Evolutionary conservation across 2,888 invertebrate genomes (phyloP).

Genomic region (Tillus elongatus): DNA sequence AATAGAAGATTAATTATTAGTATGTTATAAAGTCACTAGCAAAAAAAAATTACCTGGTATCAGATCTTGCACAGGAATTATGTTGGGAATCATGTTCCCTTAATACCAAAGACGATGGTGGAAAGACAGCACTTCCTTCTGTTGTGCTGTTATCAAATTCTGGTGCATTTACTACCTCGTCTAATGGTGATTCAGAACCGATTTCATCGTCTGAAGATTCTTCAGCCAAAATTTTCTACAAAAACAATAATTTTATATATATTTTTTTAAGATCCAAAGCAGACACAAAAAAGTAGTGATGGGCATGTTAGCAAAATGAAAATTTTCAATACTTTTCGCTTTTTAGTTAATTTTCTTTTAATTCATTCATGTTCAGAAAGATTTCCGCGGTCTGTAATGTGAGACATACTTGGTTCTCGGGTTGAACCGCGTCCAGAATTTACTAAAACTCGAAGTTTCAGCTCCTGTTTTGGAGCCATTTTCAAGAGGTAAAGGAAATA

Average conservation of each 20-base stretch:
- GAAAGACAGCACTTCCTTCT: constrained; percentile 47
- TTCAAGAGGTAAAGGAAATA: too few relatives aligned
- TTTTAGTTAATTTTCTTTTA: too few relatives aligned
- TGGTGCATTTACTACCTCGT: constrained; percentile 55
- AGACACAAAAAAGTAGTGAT: not conserved
- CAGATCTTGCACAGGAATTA: constrained; percentile 58
- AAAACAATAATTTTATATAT: too few relatives aligned
- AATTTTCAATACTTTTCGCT: too few relatives aligned
- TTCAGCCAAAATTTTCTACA: constrained; percentile 53
- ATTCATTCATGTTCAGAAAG: too few relatives aligned
- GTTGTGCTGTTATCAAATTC: constrained; percentile 48
- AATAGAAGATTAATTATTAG: constrained; percentile 9
- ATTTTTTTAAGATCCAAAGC: constrained; percentile 4
- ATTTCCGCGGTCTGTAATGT: too few relatives aligned
- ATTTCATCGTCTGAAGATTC: constrained; percentile 79
- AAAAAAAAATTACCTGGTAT: constrained; percentile 51
- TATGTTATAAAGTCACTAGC: too few relatives aligned
- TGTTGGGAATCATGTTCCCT: constrained; percentile 52
- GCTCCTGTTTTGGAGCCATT: too few relatives aligned
- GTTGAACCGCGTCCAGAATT: too few relatives aligned
- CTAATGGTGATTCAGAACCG: constrained; percentile 72
- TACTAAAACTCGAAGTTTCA: too few relatives aligned
- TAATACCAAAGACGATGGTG: constrained; percentile 55
- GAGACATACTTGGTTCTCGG: too few relatives aligned
- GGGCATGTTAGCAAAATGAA: too few relatives aligned